phyloP scores from a whole-genome alignment of 2,113 vertebrate species.

The Cavia aperea region DNA sequence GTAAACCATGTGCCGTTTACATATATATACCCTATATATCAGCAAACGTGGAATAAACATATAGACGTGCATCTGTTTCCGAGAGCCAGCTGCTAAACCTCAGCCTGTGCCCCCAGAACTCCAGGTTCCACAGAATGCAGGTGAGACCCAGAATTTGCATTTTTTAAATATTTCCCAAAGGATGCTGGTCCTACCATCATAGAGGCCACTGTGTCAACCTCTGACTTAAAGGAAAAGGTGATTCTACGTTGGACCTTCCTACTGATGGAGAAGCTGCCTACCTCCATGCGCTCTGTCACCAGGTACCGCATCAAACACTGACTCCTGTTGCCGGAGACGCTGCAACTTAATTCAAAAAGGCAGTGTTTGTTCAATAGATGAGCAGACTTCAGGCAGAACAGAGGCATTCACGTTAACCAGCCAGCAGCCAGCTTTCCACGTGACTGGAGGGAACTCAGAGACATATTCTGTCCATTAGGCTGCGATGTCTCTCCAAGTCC shows the following conservation, averaged over 20 bases:
- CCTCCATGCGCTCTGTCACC: not conserved
- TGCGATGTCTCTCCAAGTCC: not conserved
- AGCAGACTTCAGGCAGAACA: constrained; percentile 27
- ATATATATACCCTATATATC: not conserved
- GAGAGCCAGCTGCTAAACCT: not conserved
- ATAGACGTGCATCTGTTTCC: not conserved
- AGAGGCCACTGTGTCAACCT: not conserved
- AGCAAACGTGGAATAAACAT: not conserved
- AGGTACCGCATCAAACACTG: not conserved
- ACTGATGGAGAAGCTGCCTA: not conserved
- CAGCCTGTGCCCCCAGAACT: not conserved
- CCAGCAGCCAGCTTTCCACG: not conserved
- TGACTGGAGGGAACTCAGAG: not conserved
- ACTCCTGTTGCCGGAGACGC: not conserved
- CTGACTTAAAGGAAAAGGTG: not conserved
- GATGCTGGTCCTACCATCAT: not conserved
- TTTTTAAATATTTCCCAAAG: not conserved
- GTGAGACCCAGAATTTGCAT: not conserved
- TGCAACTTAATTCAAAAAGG: constrained; percentile 27
- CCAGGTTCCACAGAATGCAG: not conserved
- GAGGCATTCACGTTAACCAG: not conserved
- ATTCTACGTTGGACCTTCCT: not conserved
- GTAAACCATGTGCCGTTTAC: not conserved
- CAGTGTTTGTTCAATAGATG: constrained; percentile 14
- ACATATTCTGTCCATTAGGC: not conserved